Conservation (phyloP, 2,888 invertebrate species). For the Papilio elwesi region DNA sequence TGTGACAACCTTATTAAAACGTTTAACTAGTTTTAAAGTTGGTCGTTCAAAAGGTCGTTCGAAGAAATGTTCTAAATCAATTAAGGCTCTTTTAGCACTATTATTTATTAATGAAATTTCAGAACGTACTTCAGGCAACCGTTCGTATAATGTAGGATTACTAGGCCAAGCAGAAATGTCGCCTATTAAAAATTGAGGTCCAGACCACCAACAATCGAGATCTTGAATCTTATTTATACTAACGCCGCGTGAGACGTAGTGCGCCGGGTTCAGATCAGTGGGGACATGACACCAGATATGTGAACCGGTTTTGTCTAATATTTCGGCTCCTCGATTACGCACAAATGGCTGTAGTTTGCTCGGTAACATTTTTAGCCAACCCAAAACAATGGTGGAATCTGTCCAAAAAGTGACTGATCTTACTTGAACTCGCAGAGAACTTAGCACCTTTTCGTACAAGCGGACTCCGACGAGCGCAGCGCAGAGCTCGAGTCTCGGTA, state of each 20-base stretch:
- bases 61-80: background rate
- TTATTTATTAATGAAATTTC: background rate
- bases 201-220: background rate
- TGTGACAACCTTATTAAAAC: background rate
- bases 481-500: slow-evolving; percentile 40
- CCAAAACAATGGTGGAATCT: slow-evolving; percentile 46
- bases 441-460: slow-evolving; percentile 34
- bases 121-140: background rate
- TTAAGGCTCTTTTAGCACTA: background rate
- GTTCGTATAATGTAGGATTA: background rate
- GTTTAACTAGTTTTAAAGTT: background rate
- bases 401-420: slow-evolving; percentile 44
- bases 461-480: slow-evolving; percentile 36
- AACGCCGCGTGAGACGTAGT: slow-evolving; percentile 41
- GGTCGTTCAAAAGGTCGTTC: background rate
- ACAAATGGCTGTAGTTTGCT: background rate
- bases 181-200: background rate
- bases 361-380: slow-evolving; percentile 46
- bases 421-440: slow-evolving; percentile 41
- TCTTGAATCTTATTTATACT: background rate
- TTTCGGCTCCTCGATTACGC: slow-evolving; percentile 41
- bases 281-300: background rate
- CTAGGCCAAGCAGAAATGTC: background rate
- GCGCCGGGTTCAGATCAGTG: background rate
- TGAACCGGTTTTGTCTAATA: slow-evolving; percentile 44